Percentiles rank a stretch among this genome's conserved stretches.
Evolutionary conservation across 2,888 invertebrate species (phyloP).

Genomic region (Erynnis tages): DNA sequence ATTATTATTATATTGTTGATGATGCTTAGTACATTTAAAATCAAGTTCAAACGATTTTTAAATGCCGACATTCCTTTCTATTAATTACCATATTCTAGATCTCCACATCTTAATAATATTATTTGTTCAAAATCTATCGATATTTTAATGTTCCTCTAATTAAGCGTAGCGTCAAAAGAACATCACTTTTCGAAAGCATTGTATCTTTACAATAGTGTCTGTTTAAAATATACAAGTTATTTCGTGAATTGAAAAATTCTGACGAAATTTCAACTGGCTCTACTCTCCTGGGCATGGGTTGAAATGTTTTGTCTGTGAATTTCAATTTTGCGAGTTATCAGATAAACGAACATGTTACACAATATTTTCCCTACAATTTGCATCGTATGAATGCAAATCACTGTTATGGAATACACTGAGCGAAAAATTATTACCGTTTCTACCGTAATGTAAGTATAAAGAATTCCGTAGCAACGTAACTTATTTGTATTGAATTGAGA

Average conservation of each 20-base stretch:
- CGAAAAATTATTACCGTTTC: slow-evolving; percentile 42
- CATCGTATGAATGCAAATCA: slow-evolving; percentile 35
- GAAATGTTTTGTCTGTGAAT: not conserved
- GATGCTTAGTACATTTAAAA: no score
- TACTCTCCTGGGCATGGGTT: not conserved
- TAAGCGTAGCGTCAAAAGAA: no score
- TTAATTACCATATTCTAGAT: no score
- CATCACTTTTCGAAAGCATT: no score
- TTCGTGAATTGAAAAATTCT: not conserved
- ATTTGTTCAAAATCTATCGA: no score
- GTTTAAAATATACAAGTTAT: not conserved
- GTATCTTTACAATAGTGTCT: not conserved
- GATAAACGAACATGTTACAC: slow-evolving; percentile 36
- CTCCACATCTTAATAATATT: no score
- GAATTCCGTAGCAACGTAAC: slow-evolving; percentile 10
- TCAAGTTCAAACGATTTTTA: no score
- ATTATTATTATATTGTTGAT: no score
- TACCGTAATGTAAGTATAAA: slow-evolving; percentile 30
- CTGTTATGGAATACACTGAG: slow-evolving; percentile 36
- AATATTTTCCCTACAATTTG: slow-evolving; percentile 35
- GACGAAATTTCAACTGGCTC: not conserved
- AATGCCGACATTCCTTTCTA: no score
- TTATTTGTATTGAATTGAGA: slow-evolving; percentile 26
- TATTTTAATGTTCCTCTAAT: no score
- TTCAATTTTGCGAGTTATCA: slow-evolving; percentile 38